Base-by-base conservation (phyloP, 1,140 invertebrate species). In the Hylaeus anthracinus region DNA sequence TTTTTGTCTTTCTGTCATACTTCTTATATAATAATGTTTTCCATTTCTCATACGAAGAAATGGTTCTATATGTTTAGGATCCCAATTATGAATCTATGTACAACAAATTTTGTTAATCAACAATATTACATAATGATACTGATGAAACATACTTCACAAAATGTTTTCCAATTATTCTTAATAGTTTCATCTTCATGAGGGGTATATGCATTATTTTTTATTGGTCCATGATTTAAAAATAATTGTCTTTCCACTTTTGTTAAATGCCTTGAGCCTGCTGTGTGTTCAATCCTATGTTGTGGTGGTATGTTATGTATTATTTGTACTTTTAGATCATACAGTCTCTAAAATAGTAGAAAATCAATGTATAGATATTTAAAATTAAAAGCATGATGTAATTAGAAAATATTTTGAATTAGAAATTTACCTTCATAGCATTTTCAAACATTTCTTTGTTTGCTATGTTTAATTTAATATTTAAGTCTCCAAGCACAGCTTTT, bases 131-230 rank as follows among this genome's bases (percentile, higher is more conserved):
- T 26, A 26, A 64, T 73, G 1, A 70, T 41, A 67, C 58, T n/a
- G 67, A 66, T 41, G 9, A 58, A 0, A 72, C 53, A 69, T 87
- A 91, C 92, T 41, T 92, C 8, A 72, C 93, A 93, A 86, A 93
- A 93, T 9, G n/a, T 41, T 41, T 84, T 66, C 93, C 92, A 93
- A 71, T 93, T 93, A n/a, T 79, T 58, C 45, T 26, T 84, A 4
- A 93, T 91, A 48, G 84, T 89, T 60, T 86, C 48, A 82, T 93
- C 90, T 82, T 93, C 93, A 1, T 14, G 15, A n/a, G 53, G 2
- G 3, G 88, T 75, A 83, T 80, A 92, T 14, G 3, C 0, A 5
- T 89, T 90, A 61, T 69, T 88, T 84, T 89, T 90, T 5, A 93
- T 72, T 53, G 83, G 72, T 5, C 82, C 86, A 64, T 87, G 83